phyloP scores from a whole-genome alignment of 53 echinoderm and acorn worm species.

The Temnopleurus reevesii region DNA sequence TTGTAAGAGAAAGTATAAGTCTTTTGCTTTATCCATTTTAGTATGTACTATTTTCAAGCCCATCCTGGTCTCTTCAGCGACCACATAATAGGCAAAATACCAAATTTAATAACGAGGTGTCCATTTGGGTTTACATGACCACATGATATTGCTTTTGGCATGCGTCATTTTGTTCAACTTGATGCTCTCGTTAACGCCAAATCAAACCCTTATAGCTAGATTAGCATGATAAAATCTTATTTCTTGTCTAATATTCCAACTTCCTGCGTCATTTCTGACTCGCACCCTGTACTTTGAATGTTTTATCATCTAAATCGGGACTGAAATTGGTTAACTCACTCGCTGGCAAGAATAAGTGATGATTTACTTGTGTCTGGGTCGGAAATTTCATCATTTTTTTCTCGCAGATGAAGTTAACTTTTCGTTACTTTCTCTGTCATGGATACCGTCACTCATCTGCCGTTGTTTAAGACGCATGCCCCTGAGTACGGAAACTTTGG shows the following conservation, averaged over 20 bases:
- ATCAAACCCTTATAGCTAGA: constrained; percentile 13
- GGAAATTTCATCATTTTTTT: constrained; percentile 30
- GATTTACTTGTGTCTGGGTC: not conserved
- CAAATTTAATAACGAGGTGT: not conserved
- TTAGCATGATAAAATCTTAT: constrained; percentile 29
- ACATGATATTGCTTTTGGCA: not conserved
- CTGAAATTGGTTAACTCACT: not conserved
- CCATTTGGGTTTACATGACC: not conserved
- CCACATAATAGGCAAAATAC: too few species aligned
- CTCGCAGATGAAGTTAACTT: not conserved
- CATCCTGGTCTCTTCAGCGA: too few species aligned
- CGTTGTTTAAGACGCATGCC: not conserved
- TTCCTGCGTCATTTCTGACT: constrained; percentile 6
- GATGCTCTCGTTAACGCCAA: constrained; percentile 4
- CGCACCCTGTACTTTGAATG: constrained; percentile 13
- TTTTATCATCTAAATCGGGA: constrained; percentile 9
- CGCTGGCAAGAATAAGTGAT: constrained; percentile 20
- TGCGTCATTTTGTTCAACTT: not conserved
- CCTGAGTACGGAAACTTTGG: not conserved
- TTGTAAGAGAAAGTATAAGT: too few species aligned
- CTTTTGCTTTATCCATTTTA: too few species aligned
- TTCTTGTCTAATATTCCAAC: constrained; percentile 5
- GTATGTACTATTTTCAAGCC: too few species aligned
- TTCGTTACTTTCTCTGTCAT: not conserved
- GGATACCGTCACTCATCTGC: not conserved